Evolutionary conservation across 2,888 invertebrate species (phyloP).

Genomic region (Petrolisthes manimaculis): DNA sequence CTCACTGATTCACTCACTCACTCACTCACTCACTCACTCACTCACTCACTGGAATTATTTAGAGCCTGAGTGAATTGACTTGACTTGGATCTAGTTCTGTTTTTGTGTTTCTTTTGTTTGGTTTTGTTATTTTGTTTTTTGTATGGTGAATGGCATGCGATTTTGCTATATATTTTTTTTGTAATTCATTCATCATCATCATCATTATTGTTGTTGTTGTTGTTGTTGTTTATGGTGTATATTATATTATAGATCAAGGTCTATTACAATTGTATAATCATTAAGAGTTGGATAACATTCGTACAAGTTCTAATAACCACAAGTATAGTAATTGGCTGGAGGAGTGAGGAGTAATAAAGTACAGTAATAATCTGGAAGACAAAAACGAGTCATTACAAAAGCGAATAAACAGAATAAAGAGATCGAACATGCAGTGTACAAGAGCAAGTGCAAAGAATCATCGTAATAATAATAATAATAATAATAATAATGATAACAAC

Average conservation of each 20-base stretch:
- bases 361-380: neutral
- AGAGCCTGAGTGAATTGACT: no score
- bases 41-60: no score
- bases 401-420: neutral
- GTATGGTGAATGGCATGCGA: neutral
- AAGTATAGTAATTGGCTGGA: neutral
- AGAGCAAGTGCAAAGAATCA: neutral
- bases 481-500: constrained; percentile 6
- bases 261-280: neutral
- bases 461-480: neutral
- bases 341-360: neutral
- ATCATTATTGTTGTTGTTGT: neutral
- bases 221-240: neutral
- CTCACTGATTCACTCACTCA: no score
- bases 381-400: neutral
- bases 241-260: no score
- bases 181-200: neutral
- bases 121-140: neutral
- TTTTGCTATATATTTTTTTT: neutral
- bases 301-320: neutral
- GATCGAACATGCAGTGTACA: neutral
- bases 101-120: no score
- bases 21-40: no score
- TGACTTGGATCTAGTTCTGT: no score
- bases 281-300: neutral